These are phyloP conservation scores for Agrotis ipsilon DNA, from an alignment of 2,888 invertebrate species.

Conservation along the genomic window DNA sequence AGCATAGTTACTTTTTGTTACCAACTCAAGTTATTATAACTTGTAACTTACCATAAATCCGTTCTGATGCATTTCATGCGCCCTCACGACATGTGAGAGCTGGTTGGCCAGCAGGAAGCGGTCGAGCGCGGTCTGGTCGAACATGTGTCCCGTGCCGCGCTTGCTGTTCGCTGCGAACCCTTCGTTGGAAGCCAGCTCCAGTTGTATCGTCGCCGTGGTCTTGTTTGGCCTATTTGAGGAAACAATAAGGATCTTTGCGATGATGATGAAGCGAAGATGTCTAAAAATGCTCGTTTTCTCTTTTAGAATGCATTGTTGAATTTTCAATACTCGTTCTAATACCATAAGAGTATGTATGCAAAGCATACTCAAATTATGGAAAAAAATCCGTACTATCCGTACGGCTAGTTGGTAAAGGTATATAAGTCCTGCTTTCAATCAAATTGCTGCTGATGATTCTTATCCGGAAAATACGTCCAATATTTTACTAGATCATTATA, in stretches of 20 bases:
- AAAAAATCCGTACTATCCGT: too few relatives aligned
- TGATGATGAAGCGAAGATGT: too few relatives aligned
- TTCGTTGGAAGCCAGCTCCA: conserved; percentile 90
- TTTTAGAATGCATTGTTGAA: too few relatives aligned
- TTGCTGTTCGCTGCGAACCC: conserved; percentile 93
- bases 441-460: too few relatives aligned
- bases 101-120: conserved; percentile 92
- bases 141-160: conserved; percentile 94
- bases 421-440: too few relatives aligned
- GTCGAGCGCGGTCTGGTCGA: conserved; percentile 93
- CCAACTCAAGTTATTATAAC: neutral
- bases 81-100: conserved; percentile 93
- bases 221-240: conserved; percentile 78
- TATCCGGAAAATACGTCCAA: neutral
- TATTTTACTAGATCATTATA: neutral
- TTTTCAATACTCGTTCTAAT: neutral
- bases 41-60: conserved; percentile 91
- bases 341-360: neutral
- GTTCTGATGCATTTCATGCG: conserved; percentile 94
- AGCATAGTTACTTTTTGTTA: neutral
- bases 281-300: neutral
- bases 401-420: too few relatives aligned
- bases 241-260: neutral
- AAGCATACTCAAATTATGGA: too few relatives aligned
- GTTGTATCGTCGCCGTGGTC: conserved; percentile 85